Conservation (phyloP, 1,140 invertebrate species). For the Cydia strobilella region DNA sequence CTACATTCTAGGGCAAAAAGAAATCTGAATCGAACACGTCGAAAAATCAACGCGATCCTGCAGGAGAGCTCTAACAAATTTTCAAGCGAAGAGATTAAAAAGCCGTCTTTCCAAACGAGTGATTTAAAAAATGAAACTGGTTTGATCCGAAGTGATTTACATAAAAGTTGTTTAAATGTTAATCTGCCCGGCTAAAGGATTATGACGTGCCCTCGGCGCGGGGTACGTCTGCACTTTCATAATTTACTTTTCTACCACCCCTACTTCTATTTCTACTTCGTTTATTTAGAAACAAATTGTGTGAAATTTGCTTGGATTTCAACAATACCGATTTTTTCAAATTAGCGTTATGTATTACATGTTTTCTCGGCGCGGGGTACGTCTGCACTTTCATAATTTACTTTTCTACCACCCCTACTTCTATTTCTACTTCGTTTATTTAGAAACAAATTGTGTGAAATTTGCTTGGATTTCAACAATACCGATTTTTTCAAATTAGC, state of each 20-base stretch:
- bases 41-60: conserved; percentile 23
- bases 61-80: conserved; percentile 20
- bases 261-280: background rate
- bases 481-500: no score
- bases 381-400: conserved; percentile 57
- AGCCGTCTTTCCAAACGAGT: conserved; percentile 45
- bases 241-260: conserved; percentile 42
- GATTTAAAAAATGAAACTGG: conserved; percentile 52
- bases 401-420: conserved; percentile 30
- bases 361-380: conserved; percentile 44
- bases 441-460: background rate
- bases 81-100: conserved; percentile 34
- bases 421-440: background rate
- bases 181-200: conserved; percentile 56
- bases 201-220: conserved; percentile 62
- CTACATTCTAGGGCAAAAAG: background rate
- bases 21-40: conserved; percentile 2
- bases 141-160: conserved; percentile 57
- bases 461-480: background rate
- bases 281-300: background rate
- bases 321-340: background rate
- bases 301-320: background rate
- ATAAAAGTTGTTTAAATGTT: conserved; percentile 77
- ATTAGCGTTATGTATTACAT: no score
- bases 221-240: conserved; percentile 54